Conservation (phyloP, 2,113 vertebrate genomes). For the Pithys albifrons region DNA sequence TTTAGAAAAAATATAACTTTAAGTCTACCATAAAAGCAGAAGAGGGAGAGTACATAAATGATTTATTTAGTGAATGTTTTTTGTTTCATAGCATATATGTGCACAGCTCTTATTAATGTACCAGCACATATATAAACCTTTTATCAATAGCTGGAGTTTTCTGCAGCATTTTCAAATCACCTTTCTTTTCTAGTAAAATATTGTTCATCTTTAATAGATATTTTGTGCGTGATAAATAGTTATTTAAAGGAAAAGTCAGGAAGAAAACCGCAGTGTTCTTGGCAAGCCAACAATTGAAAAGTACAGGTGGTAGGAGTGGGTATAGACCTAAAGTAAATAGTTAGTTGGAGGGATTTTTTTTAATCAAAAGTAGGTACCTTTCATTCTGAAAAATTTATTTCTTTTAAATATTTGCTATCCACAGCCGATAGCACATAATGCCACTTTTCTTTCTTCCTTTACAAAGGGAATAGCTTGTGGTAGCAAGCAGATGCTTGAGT, state of each 20-base stretch:
- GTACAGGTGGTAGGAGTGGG: slow-evolving; percentile 77
- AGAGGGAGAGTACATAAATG: background rate
- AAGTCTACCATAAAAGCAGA: background rate
- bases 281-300: slow-evolving; percentile 78
- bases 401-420: slow-evolving; percentile 84
- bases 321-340: slow-evolving; percentile 75
- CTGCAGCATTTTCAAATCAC: background rate
- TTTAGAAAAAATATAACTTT: background rate
- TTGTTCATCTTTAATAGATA: slow-evolving; percentile 29
- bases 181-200: slow-evolving; percentile 7
- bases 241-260: slow-evolving; percentile 36
- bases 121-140: background rate
- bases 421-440: slow-evolving; percentile 70
- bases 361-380: slow-evolving; percentile 76
- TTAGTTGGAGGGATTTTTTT: background rate
- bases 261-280: slow-evolving; percentile 69
- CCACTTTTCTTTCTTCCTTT: slow-evolving; percentile 74
- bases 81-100: background rate
- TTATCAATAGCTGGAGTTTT: background rate
- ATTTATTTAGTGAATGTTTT: background rate
- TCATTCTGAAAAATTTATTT: slow-evolving; percentile 84
- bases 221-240: slow-evolving; percentile 59
- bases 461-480: slow-evolving; percentile 69
- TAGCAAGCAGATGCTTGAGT: slow-evolving; percentile 75
- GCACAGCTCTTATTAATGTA: background rate